Percentiles rank a stretch among this genome's conserved stretches.
Conservation (phyloP, 2,113 vertebrate genomes). For the Rhea americana region DNA sequence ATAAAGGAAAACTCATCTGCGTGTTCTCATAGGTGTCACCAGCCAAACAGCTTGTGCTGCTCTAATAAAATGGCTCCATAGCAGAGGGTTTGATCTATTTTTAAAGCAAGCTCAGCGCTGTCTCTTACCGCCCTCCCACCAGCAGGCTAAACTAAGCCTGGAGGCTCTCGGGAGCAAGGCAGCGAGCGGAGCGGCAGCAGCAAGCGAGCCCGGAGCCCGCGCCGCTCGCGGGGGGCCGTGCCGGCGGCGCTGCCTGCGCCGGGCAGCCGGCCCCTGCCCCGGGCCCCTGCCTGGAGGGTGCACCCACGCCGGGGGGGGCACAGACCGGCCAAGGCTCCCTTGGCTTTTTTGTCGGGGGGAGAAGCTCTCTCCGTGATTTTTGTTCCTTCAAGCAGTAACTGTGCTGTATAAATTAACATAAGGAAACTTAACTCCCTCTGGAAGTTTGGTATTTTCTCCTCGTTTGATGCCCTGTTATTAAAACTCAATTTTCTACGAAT, state of each 20-base stretch:
- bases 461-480: constrained; percentile 63
- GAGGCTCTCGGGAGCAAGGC: constrained; percentile 1
- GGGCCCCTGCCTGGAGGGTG: fast-evolving
- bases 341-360: background rate
- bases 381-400: background rate
- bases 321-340: background rate
- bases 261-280: background rate
- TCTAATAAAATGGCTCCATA: constrained; percentile 55
- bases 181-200: fast-evolving
- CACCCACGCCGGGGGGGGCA: background rate
- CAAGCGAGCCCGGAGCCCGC: fast-evolving
- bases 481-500: constrained; percentile 60
- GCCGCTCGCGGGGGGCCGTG: fast-evolving
- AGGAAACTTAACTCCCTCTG: constrained; percentile 3
- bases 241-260: background rate
- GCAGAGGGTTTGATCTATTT: constrained; percentile 61
- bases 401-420: constrained; percentile 41
- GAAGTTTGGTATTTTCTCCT: constrained; percentile 54
- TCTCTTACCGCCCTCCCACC: constrained; percentile 53
- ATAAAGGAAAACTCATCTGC: background rate
- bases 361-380: background rate
- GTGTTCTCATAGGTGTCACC: constrained; percentile 2
- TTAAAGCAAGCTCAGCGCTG: constrained; percentile 19
- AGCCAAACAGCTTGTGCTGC: constrained; percentile 39
- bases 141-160: background rate